Base-by-base conservation (phyloP, 2,888 invertebrate genomes). In the Gnatocerus cornutus region DNA sequence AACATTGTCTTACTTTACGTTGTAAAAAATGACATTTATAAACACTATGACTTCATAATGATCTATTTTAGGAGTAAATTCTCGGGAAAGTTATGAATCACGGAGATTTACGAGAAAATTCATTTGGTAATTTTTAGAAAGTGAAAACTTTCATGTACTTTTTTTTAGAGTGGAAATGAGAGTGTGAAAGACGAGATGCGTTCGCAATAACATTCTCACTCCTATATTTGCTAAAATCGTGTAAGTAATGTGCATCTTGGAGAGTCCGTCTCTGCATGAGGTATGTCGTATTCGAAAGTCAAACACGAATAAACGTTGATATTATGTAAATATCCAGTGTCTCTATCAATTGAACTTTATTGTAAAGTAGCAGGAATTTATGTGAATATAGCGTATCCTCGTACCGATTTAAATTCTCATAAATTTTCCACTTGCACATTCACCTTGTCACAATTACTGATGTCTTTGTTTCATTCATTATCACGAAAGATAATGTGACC, bases 361-460 rank as follows among this genome's bases (percentile, higher is more conserved):
- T 72, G 69, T 69, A 73, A 77, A 73, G 56, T 69, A 68, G 69
- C 71, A 61, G 70, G 69, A 74, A 77, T 79, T 78, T 77, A 80
- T 79, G 74, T 72, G 76, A 72, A 75, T 74, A 75, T 71, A 68
- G 69, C 72, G 75, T 79, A 80, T 80, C 81, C 81, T 81, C 81
- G 80, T 80, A 81, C 80, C 77, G 76, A 76, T 79, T 80, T 77
- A 75, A 76, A 75, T 72, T 73, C 77, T 75, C 76, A 76, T 80
- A 80, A 80, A 80, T 79, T 75, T 74, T 70, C 66, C 74, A 71
- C 74, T 73, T 73, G 73, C 73, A 68, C 70, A 71, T 74, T 77
- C 73, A 81, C 82, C 82, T 81, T 82, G 82, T 82, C 82, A 81
- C 81, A 82, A 79, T 79, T 81, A 80, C 80, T 81, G 79, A 80